Base-by-base conservation (phyloP, 2,797 vertebrate species). In the Perdix hodgsoniae region DNA sequence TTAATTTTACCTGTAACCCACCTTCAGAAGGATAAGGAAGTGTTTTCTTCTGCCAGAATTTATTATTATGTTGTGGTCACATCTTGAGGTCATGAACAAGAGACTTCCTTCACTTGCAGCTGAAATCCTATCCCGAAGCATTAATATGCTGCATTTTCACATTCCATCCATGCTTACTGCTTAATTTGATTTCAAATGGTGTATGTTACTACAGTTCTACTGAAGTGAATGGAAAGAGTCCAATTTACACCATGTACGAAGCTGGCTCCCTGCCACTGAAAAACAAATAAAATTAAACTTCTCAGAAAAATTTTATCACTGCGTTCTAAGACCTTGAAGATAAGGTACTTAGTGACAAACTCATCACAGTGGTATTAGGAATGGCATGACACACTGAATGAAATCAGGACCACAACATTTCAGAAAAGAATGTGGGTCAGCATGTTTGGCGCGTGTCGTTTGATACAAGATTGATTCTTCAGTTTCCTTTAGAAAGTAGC, bases 141-240 rank as follows among this genome's bases (percentile, higher is more conserved):
- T 60, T 91, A 83, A 86, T 60, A 76, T 71, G 80, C 60, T 82
- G 56, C 45, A 91, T 94, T 95, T 95, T 79, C 89, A 90, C 87
- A 91, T 94, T 92, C 87, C 74, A 74, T 92, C 87, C 74, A 74
- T 39, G 47, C 82, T 96, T 71, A 75, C 76, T 94, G 92, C 87
- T 86, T 87, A 93, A 91, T 94, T 93, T 90, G 80, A 95, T 95
- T 96, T 95, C 92, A 71, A 96, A 95, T 92, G 85, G 89, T 92
- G 60, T 91, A 81, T 95, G 87, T 88, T 90, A 84, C 85, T 82
- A 75, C 2, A 1, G 64, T 52, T 88, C 76, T 91, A 91, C 59
- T 57, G 56, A 91, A 86, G 76, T 81, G 64, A 81, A 86, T 94
- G 91, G 92, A 94, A 67, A 57, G 73, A 65, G 85, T 87, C 94